These are phyloP conservation scores for Aporophyla nigra DNA, from an alignment of 2,888 invertebrate species.

Conservation along the genomic window DNA sequence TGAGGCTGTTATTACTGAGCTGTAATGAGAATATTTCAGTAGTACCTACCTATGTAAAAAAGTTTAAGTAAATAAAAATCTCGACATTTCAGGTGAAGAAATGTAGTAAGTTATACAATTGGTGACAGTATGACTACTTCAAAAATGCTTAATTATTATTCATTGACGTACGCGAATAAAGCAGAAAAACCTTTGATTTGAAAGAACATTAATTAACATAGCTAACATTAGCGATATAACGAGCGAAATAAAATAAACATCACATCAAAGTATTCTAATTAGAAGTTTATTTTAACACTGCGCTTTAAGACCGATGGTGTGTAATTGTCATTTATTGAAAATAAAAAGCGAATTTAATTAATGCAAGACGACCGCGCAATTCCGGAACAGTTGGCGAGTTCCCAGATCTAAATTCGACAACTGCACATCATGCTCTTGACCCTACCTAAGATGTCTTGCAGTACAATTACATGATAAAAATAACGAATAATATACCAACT, in stretches of 20 bases:
- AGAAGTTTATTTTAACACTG: conserved; percentile 59
- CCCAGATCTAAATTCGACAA: conserved; percentile 86
- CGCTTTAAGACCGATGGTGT: conserved; percentile 55
- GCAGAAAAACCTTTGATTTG: conserved; percentile 7
- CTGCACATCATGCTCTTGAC: conserved; percentile 82
- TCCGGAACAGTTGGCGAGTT: conserved; percentile 82
- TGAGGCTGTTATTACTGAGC: no score
- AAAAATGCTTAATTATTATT: conserved; percentile 48
- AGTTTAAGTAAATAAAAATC: not conserved
- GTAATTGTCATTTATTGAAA: conserved; percentile 70
- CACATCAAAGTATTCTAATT: conserved; percentile 51
- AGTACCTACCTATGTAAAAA: not conserved
- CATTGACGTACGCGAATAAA: conserved; percentile 25
- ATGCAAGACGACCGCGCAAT: conserved; percentile 69
- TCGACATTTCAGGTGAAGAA: not conserved
- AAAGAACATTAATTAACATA: conserved; percentile 35
- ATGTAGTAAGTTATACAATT: not conserved
- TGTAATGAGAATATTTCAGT: not conserved
- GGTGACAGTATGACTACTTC: conserved; percentile 32
- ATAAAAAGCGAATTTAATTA: conserved; percentile 74
- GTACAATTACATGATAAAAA: conserved; percentile 70
- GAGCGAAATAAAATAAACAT: conserved; percentile 18
- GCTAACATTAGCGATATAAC: conserved; percentile 9
- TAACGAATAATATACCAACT: conserved; percentile 52
- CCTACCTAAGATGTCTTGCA: conserved; percentile 81